These are phyloP conservation scores for Perca fluviatilis DNA, from an alignment of 2,113 vertebrate genomes.

Conservation along the genomic window DNA sequence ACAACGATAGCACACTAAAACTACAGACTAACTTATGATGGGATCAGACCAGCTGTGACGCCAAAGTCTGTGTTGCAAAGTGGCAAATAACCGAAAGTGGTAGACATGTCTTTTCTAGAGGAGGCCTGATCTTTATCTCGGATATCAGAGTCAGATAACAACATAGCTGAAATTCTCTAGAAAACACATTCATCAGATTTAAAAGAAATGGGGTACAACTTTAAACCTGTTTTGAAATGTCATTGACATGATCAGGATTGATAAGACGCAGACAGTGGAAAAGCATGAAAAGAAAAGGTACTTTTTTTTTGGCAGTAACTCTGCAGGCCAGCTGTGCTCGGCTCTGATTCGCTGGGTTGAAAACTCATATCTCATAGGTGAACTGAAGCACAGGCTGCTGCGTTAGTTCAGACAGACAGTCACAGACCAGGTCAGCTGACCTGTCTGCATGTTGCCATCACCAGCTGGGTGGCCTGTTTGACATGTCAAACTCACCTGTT, in stretches of 20 bases:
- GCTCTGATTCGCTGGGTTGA: not conserved
- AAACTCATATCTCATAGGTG: constrained; percentile 4
- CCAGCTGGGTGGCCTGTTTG: not conserved
- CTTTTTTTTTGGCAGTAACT: not conserved
- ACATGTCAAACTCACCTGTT: constrained; percentile 31
- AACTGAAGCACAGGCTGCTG: not conserved
- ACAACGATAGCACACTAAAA: not conserved
- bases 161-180: not conserved
- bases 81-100: not conserved
- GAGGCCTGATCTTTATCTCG: not conserved
- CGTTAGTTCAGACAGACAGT: not conserved
- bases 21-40: too few species aligned
- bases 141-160: not conserved
- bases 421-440: not conserved
- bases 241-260: not conserved
- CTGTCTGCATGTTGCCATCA: not conserved
- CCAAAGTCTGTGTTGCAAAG: not conserved
- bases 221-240: not conserved
- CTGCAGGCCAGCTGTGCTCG: not conserved
- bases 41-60: too few species aligned
- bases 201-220: not conserved
- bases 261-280: not conserved
- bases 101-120: not conserved
- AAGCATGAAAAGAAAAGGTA: not conserved
- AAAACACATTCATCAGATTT: constrained; percentile 3